Evolutionary conservation across 2,888 invertebrate genomes (phyloP), one percentile per base, ranked within the genome.

Genomic region (Troilus luridus): DNA sequence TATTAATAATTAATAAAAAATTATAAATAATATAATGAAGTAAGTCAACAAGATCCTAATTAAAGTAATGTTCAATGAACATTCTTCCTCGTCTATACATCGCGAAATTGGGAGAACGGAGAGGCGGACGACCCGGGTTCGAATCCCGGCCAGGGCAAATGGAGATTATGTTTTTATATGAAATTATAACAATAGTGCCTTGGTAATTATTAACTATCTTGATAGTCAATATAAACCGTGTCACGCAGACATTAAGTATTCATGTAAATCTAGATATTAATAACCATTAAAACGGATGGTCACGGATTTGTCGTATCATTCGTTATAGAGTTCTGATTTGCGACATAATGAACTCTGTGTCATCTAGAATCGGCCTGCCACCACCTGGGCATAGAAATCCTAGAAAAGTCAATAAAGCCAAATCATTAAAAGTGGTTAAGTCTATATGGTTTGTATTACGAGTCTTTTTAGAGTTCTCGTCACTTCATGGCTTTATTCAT

Each of bases 401-500:
- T 1, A 11, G 2, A n/a, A 85, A n/a, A 56, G 0, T 14, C 56
- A 0, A 54, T 12, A 85, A 41, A n/a, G 12, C 21, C 1, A 85
- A 85, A 56, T 12, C 56, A n/a, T 0, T 85, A 0, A n/a, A 85
- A 54, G 5, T 21, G 11, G 1, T 88, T 9, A 88, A 62, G 81
- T n/a, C 27, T 56, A 8, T 90, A 19, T 77, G 90, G 72, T 54
- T 41, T 17, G 90, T 90, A 59, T 59, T 90, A 0, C 24, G 72
- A 58, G 59, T 59, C 12, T 90, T 90, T 77, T 90, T 81, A n/a
- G 72, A 64, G 19, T 90, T 90, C 0, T 95, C 95, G 0, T 95
- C 95, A 0, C 95, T 95, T 59, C 95, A 95, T 93, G 95, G 95
- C 0, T 93, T 95, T n/a, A 95, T 95, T 88, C 95, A 95, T 93